These are phyloP conservation scores for Chloroceryle aenea DNA, from an alignment of 2,113 vertebrate genomes.

Conservation along the genomic window DNA sequence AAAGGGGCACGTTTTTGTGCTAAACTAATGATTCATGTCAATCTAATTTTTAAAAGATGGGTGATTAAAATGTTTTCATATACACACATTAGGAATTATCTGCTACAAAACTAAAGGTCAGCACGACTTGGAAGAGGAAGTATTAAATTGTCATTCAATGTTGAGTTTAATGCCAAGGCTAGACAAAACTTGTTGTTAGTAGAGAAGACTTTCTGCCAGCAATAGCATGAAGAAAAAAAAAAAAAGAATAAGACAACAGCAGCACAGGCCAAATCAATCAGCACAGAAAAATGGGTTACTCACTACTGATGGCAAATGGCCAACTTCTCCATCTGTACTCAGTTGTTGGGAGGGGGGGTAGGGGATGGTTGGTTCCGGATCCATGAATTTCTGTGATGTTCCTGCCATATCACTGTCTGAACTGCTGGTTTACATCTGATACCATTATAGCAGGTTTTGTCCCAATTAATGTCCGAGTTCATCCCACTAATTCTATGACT, in stretches of 20 bases:
- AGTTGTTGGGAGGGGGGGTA: neutral
- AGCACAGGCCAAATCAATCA: slow-evolving; percentile 41
- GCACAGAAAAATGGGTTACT: slow-evolving; percentile 46
- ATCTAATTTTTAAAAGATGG: neutral
- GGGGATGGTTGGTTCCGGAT: neutral
- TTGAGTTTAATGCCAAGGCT: neutral
- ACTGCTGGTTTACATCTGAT: neutral
- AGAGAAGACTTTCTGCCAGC: slow-evolving; percentile 18
- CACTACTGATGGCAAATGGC: slow-evolving; percentile 18
- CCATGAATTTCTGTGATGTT: neutral
- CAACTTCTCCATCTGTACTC: slow-evolving; percentile 31
- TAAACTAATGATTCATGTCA: neutral
- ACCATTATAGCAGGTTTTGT: neutral
- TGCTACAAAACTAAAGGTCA: slow-evolving; percentile 8
- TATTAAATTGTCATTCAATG: slow-evolving; percentile 15
- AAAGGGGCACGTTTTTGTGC: neutral
- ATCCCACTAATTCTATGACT: neutral
- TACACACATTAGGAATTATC: neutral
- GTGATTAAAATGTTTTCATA: neutral
- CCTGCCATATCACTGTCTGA: neutral
- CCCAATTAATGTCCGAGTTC: neutral
- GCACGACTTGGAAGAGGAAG: neutral
- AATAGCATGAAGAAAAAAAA: neutral
- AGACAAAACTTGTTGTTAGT: neutral
- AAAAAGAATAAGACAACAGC: neutral